These are phyloP conservation scores for silkworm (Bombyx mori) DNA, from an alignment of 1,140 invertebrate species.

Conservation along the genomic window DNA sequence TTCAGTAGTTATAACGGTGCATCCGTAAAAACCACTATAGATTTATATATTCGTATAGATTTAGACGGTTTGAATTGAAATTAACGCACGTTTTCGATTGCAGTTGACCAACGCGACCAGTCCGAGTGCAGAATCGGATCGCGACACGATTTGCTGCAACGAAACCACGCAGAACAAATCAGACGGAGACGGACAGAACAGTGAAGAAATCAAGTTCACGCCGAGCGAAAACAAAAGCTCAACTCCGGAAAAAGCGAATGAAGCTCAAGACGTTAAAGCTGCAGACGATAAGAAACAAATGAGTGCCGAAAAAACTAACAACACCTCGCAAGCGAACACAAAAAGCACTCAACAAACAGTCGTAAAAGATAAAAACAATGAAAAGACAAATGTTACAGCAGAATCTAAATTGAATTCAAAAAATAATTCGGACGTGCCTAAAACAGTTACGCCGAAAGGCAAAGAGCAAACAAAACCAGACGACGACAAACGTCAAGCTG, in stretches of 20 bases:
- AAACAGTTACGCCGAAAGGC: neutral
- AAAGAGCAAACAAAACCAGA: neutral
- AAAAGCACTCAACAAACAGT: too few relatives aligned
- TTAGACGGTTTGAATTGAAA: too few relatives aligned
- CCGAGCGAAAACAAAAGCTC: neutral
- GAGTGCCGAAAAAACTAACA: neutral
- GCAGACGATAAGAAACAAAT: too few relatives aligned
- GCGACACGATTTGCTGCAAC: conserved; percentile 1
- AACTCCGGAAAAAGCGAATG: neutral
- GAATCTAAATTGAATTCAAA: too few relatives aligned
- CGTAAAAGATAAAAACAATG: too few relatives aligned
- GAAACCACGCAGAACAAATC: neutral
- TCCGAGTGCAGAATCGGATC: conserved; percentile 35
- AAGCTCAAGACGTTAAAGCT: neutral
- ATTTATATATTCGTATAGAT: too few relatives aligned
- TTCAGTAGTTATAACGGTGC: too few relatives aligned
- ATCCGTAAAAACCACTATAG: too few relatives aligned
- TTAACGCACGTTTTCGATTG: conserved; percentile 10
- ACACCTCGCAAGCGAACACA: neutral
- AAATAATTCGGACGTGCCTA: neutral
- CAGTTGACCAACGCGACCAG: conserved; percentile 49
- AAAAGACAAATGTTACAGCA: too few relatives aligned
- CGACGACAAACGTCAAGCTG: neutral
- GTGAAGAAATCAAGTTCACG: neutral
- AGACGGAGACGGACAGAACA: neutral